These are phyloP conservation scores for Pseudomyrmex pallidus DNA, from an alignment of 1,140 invertebrate species.

Conservation along the genomic window DNA sequence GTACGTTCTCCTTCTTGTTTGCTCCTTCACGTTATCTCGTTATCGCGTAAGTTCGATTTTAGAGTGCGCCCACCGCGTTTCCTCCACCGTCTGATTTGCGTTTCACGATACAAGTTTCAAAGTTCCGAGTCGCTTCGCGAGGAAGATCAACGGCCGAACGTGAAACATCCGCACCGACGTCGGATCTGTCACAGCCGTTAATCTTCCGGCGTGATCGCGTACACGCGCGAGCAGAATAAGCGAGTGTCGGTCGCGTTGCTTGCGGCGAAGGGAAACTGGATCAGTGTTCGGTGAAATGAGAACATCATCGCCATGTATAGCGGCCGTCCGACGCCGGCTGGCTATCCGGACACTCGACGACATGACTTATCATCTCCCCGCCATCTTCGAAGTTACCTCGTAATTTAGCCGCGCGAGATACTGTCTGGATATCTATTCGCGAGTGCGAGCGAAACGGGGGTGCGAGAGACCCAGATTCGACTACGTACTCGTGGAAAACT, in stretches of 20 bases:
- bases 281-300: constrained; percentile 38
- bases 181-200: constrained; percentile 43
- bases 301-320: constrained; percentile 26
- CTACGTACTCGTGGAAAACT: background rate
- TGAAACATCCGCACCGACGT: background rate
- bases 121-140: background rate
- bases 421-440: background rate
- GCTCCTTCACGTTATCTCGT: background rate
- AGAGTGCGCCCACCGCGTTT: background rate
- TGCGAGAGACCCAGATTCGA: background rate
- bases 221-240: background rate
- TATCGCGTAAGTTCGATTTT: constrained; percentile 21
- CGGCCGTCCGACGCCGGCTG: background rate
- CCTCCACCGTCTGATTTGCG: constrained; percentile 6
- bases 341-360: constrained; percentile 1
- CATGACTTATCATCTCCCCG: constrained; percentile 13
- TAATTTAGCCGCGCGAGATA: constrained; percentile 8
- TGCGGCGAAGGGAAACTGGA: background rate
- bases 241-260: background rate
- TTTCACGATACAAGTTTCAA: constrained; percentile 43
- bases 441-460: background rate
- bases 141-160: constrained; percentile 14
- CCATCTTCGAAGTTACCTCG: background rate
- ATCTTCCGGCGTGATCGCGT: constrained; percentile 9
- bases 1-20: background rate